phyloP scores from a whole-genome alignment of 2,888 invertebrate species.

The Rhagophthalmus giganteus region DNA sequence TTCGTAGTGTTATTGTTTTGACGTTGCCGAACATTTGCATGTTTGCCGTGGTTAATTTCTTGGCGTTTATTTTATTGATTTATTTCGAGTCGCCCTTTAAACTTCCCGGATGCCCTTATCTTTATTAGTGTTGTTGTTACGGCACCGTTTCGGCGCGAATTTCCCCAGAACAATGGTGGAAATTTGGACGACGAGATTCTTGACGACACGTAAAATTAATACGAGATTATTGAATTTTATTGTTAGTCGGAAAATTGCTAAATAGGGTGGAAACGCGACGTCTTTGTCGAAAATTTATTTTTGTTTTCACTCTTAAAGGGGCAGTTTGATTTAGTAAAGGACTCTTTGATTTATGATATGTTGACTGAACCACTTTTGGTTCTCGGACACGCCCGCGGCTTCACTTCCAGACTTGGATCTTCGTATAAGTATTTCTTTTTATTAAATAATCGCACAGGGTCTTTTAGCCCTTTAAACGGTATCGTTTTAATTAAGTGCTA shows the following conservation, averaged over 20 bases:
- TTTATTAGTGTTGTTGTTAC: constrained; percentile 11
- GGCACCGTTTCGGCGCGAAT: neutral
- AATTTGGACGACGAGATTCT: neutral
- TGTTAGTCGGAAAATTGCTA: too few species aligned
- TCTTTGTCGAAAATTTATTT: neutral
- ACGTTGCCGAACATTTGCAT: constrained; percentile 29
- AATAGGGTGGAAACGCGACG: too few species aligned
- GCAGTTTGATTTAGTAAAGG: neutral
- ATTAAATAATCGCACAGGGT: too few species aligned
- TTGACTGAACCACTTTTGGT: neutral
- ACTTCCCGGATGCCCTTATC: constrained; percentile 13
- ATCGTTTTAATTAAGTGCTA: neutral
- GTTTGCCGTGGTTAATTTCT: constrained; percentile 27
- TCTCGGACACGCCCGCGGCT: neutral
- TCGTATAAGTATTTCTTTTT: too few species aligned
- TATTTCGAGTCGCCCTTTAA: constrained; percentile 14
- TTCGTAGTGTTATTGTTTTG: constrained; percentile 31
- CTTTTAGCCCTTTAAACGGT: too few species aligned
- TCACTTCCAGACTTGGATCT: neutral
- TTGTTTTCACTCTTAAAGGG: neutral
- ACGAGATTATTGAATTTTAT: too few species aligned
- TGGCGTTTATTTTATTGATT: constrained; percentile 27
- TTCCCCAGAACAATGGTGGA: neutral
- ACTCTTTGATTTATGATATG: neutral
- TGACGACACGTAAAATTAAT: neutral